Evolutionary conservation across 1,140 invertebrate species (phyloP), one percentile per base, ranked within the genome.

Genomic region (Drosophila erecta): DNA sequence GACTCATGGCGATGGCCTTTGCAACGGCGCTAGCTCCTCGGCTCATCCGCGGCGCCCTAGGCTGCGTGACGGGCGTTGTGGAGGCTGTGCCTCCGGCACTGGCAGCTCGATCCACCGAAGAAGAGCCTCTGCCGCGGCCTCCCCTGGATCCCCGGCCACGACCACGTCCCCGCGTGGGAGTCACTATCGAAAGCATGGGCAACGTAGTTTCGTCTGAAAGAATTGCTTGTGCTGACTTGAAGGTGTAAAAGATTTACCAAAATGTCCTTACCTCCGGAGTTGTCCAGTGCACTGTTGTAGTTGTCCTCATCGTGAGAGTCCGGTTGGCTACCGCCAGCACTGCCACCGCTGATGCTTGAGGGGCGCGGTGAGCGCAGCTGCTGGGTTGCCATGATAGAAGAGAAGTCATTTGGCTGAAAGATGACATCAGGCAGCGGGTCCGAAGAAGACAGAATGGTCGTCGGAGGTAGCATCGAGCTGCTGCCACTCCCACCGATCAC

Each of bases 351-450:
- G 37, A 76, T 76, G 73, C 74, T 76, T n/a, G 50, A 70, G 12
- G 66, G 50, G 12, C 78, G 60, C 7, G 69, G 58, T 7, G 67
- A 84, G 15, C 81, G 86, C 54, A 91, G 55, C 49, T 91, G 90
- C 44, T 91, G 90, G 4, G 86, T 85, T 50, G 81, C 84, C 65
- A 91, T 83, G 14, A 91, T 78, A 2, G 90, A 90, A 44, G 90
- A 91, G 46, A 91, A 91, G 49, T 92, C 90, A 49, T 91, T 90
- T 14, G 90, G 87, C 76, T 90, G 85, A 53, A 92, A 91, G 33
- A 91, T 78, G 15, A 92, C 84, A 71, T 92, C 90, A 11, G 87
- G 86, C 65, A 91, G 40, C 2, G 84, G 90, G 65, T 91, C 90
- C 20, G 90, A 91, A 0, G 90, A 91, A 10, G 90, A 91, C 2